Evolutionary conservation across 2,888 invertebrate species (phyloP).

Genomic region (Byasa hedistus): DNA sequence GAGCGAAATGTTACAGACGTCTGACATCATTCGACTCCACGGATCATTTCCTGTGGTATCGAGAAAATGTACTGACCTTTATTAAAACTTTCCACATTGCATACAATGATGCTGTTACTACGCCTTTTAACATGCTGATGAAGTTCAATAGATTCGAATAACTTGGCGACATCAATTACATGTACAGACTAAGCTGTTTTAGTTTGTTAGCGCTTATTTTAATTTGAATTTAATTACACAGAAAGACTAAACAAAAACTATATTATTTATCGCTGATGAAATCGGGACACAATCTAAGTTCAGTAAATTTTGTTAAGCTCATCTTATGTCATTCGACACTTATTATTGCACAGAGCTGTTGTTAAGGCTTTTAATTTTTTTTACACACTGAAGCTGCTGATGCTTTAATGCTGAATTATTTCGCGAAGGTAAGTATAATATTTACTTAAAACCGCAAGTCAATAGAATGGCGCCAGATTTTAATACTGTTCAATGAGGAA

Average conservation of each 20-base stretch:
- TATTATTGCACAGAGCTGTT: too few relatives aligned
- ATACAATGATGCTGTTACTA: conserved; percentile 26
- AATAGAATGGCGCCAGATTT: neutral
- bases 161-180: neutral
- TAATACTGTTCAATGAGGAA: conserved; percentile 1
- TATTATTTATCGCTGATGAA: too few relatives aligned
- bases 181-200: neutral
- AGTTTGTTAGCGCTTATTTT: too few relatives aligned
- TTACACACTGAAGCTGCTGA: too few relatives aligned
- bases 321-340: too few relatives aligned
- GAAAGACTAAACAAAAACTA: too few relatives aligned
- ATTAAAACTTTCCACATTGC: conserved; percentile 46
- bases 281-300: too few relatives aligned
- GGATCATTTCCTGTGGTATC: conserved; percentile 45
- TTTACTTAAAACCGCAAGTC: neutral
- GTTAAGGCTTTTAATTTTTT: too few relatives aligned
- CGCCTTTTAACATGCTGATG: conserved; percentile 5
- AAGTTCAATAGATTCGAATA: neutral
- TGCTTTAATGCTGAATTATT: too few relatives aligned
- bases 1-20: conserved; percentile 31
- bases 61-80: conserved; percentile 41
- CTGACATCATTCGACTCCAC: conserved; percentile 33
- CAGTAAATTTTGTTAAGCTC: too few relatives aligned
- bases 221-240: too few relatives aligned
- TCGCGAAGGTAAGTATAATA: neutral